Evolutionary conservation across 2,797 vertebrate genomes (phyloP).

Genomic region (Brachymystax lenok): DNA sequence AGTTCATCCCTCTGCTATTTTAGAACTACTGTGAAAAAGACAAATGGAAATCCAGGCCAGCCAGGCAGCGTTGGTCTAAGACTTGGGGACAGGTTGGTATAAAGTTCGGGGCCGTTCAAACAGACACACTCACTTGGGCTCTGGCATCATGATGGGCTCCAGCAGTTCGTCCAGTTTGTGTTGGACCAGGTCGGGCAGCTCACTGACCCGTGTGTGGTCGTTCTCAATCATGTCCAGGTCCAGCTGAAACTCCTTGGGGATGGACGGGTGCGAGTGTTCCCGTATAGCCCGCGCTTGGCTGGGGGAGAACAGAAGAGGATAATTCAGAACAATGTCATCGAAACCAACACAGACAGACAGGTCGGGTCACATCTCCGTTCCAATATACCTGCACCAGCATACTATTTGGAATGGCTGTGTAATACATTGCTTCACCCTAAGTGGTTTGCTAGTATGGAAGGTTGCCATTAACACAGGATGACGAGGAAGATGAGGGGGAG

Average conservation of each 20-base stretch:
- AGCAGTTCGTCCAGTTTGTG: conserved; percentile 97
- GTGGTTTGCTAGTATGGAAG: not conserved
- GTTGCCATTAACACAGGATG: not conserved
- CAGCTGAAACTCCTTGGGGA: conserved; percentile 94
- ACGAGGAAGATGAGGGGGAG: not conserved
- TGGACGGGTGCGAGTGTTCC: conserved; percentile 79
- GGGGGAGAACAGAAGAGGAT: conserved; percentile 21
- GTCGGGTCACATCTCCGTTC: not conserved
- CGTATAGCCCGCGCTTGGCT: conserved; percentile 90
- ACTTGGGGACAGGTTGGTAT: too few species aligned
- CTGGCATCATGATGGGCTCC: conserved; percentile 93
- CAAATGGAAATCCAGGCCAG: too few species aligned
- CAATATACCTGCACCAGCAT: not conserved
- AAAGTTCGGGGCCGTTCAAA: not conserved
- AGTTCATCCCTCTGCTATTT: too few species aligned
- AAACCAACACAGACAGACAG: not conserved
- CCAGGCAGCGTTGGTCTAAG: too few species aligned
- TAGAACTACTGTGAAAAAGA: too few species aligned
- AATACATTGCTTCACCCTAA: not conserved
- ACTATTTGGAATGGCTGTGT: not conserved
- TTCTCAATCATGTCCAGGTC: conserved; percentile 97
- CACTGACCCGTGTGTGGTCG: conserved; percentile 86
- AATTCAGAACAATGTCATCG: not conserved
- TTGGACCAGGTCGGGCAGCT: conserved; percentile 95
- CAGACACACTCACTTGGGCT: conserved; percentile 85